Conservation (phyloP, 2,888 invertebrate species). For the Noctua comes region DNA sequence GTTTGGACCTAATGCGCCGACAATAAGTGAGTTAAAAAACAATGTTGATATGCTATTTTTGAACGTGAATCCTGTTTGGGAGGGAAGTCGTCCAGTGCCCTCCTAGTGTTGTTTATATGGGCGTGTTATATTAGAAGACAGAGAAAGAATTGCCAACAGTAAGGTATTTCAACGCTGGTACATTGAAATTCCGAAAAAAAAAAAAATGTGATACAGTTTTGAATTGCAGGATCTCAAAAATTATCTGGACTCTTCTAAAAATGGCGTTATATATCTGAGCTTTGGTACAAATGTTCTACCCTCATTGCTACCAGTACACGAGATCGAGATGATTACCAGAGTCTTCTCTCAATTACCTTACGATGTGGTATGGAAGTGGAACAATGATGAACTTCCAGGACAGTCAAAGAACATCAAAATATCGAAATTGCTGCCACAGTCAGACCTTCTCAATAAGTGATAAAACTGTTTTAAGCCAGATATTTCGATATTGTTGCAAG, state of each 20-base stretch:
- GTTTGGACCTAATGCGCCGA: conserved; percentile 69
- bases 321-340: conserved; percentile 44
- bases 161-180: conserved; percentile 14
- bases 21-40: conserved; percentile 62
- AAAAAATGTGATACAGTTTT: neutral
- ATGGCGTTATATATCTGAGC: conserved; percentile 85
- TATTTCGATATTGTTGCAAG: too few relatives aligned
- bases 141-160: conserved; percentile 80
- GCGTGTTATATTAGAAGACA: conserved; percentile 80
- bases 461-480: too few relatives aligned
- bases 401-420: conserved; percentile 79
- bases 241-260: conserved; percentile 78
- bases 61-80: conserved; percentile 76
- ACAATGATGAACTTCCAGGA: conserved; percentile 75
- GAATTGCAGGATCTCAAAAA: conserved; percentile 74
- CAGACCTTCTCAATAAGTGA: conserved; percentile 56
- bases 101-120: conserved; percentile 80
- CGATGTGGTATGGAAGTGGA: conserved; percentile 85
- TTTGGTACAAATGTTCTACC: conserved; percentile 82
- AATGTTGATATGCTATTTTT: conserved; percentile 80
- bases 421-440: conserved; percentile 85
- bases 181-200: neutral
- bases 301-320: conserved; percentile 73
- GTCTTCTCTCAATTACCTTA: conserved; percentile 82
- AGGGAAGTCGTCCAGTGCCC: too few relatives aligned